Evolutionary conservation across 2,888 invertebrate species (phyloP).

Genomic region (Venusia cambrica): DNA sequence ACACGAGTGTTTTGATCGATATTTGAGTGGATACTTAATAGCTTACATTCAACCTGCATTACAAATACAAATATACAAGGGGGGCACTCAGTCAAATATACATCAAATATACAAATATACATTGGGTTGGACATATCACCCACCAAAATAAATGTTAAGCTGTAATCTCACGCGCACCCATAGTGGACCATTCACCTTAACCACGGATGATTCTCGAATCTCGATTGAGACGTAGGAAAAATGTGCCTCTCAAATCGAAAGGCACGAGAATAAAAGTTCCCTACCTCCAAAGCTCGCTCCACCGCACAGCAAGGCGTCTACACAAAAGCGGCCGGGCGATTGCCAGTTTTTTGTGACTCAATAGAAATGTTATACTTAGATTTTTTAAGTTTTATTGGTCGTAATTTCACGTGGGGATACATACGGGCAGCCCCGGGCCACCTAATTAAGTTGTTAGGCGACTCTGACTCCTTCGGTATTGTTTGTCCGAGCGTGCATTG

Average conservation of each 20-base stretch:
- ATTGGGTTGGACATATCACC: too few relatives aligned
- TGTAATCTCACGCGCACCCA: too few relatives aligned
- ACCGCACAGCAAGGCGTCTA: conserved; percentile 67
- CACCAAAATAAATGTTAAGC: too few relatives aligned
- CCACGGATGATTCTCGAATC: conserved; percentile 28
- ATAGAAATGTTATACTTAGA: conserved; percentile 80
- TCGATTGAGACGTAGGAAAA: conserved; percentile 34
- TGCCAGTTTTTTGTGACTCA: conserved; percentile 73
- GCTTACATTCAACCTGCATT: too few relatives aligned
- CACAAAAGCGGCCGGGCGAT: conserved; percentile 73
- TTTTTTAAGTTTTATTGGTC: conserved; percentile 79
- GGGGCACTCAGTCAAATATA: too few relatives aligned
- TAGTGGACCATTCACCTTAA: conserved; percentile 37
- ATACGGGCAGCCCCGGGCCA: conserved; percentile 76
- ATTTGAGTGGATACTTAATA: too few relatives aligned
- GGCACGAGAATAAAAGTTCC: conserved; percentile 39
- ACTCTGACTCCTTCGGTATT: conserved; percentile 63
- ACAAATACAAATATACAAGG: too few relatives aligned
- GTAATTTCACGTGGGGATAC: conserved; percentile 78
- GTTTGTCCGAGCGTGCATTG: conserved; percentile 66
- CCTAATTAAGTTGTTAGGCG: conserved; percentile 80
- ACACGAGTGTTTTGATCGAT: too few relatives aligned
- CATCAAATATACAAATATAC: too few relatives aligned
- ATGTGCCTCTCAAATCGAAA: conserved; percentile 25
- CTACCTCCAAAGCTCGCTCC: conserved; percentile 40